phyloP scores from a whole-genome alignment of 1,140 invertebrate species.

The Bombus terrestris region DNA sequence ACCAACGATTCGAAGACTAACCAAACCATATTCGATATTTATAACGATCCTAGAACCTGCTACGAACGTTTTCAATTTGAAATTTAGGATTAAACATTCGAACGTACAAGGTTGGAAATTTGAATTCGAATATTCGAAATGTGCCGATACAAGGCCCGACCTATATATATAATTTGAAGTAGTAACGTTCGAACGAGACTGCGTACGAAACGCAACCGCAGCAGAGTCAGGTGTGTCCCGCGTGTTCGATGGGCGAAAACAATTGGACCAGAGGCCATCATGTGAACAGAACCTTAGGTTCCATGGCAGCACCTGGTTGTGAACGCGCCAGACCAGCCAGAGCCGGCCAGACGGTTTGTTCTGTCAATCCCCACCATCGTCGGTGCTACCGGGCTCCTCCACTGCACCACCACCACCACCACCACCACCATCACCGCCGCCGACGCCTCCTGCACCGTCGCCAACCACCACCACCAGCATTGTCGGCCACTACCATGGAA shows the following conservation, averaged over 20 bases:
- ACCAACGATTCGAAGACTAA: not conserved
- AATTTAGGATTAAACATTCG: not conserved
- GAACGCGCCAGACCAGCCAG: slow-evolving; percentile 56
- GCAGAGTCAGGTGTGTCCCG: too few relatives aligned
- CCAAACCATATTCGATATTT: not conserved
- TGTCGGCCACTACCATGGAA: slow-evolving; percentile 64
- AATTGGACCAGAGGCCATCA: slow-evolving; percentile 3
- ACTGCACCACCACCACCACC: slow-evolving; percentile 54
- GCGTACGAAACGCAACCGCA: not conserved
- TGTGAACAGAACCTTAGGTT: slow-evolving; percentile 60
- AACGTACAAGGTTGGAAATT: not conserved
- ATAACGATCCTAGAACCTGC: not conserved
- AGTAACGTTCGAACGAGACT: not conserved
- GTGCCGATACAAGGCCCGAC: too few relatives aligned
- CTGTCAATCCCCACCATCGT: slow-evolving; percentile 59
- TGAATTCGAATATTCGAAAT: not conserved
- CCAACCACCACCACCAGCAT: slow-evolving; percentile 52
- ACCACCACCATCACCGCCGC: slow-evolving; percentile 45
- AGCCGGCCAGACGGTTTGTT: slow-evolving; percentile 65
- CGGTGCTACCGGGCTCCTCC: slow-evolving; percentile 44
- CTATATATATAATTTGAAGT: too few relatives aligned
- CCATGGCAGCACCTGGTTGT: slow-evolving; percentile 50
- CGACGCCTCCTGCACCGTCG: slow-evolving; percentile 31
- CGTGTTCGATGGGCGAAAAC: slow-evolving; percentile 30
- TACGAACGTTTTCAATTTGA: not conserved